These are phyloP conservation scores for Brassicogethes aeneus DNA, from an alignment of 2,888 invertebrate genomes.

Conservation along the genomic window DNA sequence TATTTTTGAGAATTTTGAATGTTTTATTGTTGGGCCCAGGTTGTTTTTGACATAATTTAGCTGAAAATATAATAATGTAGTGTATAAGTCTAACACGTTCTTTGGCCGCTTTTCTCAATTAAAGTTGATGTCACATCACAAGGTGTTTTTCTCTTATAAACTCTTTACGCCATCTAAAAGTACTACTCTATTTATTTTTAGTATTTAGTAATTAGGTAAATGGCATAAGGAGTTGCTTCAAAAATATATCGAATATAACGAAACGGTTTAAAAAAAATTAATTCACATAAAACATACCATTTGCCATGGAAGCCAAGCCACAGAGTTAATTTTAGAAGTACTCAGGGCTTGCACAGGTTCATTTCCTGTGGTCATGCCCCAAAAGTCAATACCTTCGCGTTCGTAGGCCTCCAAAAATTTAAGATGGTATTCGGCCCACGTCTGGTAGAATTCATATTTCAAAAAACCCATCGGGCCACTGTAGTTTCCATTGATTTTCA, in stretches of 20 bases:
- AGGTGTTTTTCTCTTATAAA: constrained; percentile 10
- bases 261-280: background rate
- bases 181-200: background rate
- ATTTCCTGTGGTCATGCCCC: constrained; percentile 82
- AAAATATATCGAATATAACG: background rate
- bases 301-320: constrained; percentile 15
- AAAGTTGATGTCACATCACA: no score
- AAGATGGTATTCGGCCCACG: constrained; percentile 73
- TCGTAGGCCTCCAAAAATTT: constrained; percentile 72
- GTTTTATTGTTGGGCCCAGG: constrained; percentile 65
- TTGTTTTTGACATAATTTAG: constrained; percentile 57
- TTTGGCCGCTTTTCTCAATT: no score
- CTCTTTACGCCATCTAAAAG: no score
- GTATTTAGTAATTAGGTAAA: no score
- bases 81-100: no score
- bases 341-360: constrained; percentile 57
- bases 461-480: constrained; percentile 23
- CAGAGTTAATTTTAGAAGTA: constrained; percentile 13
- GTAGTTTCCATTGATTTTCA: constrained; percentile 40
- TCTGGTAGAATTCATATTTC: constrained; percentile 49
- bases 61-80: background rate
- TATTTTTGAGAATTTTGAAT: constrained; percentile 47
- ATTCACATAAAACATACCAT: no score
- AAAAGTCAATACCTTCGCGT: constrained; percentile 55
- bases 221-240: no score